Base-by-base conservation (phyloP, 2,113 vertebrate species). In the Xenopus laevis region DNA sequence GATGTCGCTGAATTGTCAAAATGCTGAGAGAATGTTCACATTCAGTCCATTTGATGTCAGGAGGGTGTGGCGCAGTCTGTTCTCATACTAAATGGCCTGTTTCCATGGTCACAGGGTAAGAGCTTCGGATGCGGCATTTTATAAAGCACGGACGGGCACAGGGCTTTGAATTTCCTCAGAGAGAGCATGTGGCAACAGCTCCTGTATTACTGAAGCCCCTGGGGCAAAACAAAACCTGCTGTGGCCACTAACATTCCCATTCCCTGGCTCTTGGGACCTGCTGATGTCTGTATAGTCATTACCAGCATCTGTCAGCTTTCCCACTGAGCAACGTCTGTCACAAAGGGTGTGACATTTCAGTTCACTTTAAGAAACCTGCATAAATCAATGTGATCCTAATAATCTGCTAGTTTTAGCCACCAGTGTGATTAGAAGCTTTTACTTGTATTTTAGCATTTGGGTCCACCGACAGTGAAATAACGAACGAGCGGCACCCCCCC, bases 291-390 rank as follows among this genome's bases (percentile, higher is more conserved):
- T 21, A 16, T 44, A 58, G 58, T 8, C 13, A 75, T 68, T 30
- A 69, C n/a, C 44, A 63, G 73, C 73, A 69, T 76, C 73, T 69
- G 59, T 76, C 64, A 60, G 45, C 40, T 53, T 59, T 9, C 63
- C 7, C 40, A 62, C 44, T 18, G 20, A 46, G 60, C 27, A 53
- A 11, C 15, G 6, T 58, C 52, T 74, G 63, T 44, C 72, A 74
- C 72, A 53, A 20, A 13, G n/a, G 65, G 46, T 15, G 10, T 47
- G 15, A 20, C 20, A 50, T 47, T 16, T 17, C 65, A 16, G 16
- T 21, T 23, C 4, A 21, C 10, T 60, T 7, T 4, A 18, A 18
- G 15, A 55, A 55, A n/a, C 15, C 53, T 55, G 10, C 53, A n/a
- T 55, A n/a, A 55, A 55, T 55, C 53, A 55, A 1, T 16, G 9